A percentile compares a stretch with the other conserved stretches of the same genome.
Evolutionary conservation across 2,888 invertebrate genomes (phyloP).

Genomic region (Tipula vernalis): DNA sequence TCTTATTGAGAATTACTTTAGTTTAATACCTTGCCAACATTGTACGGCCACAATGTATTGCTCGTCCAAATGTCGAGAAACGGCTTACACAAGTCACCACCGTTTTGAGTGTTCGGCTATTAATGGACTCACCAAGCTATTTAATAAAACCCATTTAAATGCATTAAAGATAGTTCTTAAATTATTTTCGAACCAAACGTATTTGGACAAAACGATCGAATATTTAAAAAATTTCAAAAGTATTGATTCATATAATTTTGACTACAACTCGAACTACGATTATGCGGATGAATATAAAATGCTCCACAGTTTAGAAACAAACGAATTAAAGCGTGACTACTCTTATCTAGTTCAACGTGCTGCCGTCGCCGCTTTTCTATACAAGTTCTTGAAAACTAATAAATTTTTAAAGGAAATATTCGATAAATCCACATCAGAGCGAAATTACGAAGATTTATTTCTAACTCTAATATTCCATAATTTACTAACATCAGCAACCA

Average conservation of each 20-base stretch:
- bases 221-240: not conserved
- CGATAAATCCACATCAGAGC: constrained; percentile 20
- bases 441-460: constrained; percentile 34
- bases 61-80: constrained; percentile 30
- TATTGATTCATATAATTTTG: constrained; percentile 28
- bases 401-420: constrained; percentile 40
- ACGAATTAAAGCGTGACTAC: constrained; percentile 47
- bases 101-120: constrained; percentile 61
- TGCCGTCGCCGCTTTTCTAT: constrained; percentile 48
- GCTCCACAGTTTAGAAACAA: constrained; percentile 55
- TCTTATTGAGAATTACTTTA: constrained; percentile 29
- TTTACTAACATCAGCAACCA: constrained; percentile 69
- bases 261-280: constrained; percentile 20
- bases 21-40: constrained; percentile 31
- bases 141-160: constrained; percentile 55
- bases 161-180: constrained; percentile 49
- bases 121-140: constrained; percentile 44
- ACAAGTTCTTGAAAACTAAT: constrained; percentile 44
- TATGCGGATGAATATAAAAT: constrained; percentile 37
- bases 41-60: constrained; percentile 35
- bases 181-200: constrained; percentile 25
- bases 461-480: constrained; percentile 59
- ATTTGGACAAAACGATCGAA: constrained; percentile 30
- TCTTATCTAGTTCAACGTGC: constrained; percentile 63
- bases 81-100: constrained; percentile 58